Percentiles rank a stretch among this genome's conserved stretches.
These are phyloP conservation scores for Leptopilina drosophilae DNA, from an alignment of 2,888 invertebrate genomes.

Conservation along the genomic window DNA sequence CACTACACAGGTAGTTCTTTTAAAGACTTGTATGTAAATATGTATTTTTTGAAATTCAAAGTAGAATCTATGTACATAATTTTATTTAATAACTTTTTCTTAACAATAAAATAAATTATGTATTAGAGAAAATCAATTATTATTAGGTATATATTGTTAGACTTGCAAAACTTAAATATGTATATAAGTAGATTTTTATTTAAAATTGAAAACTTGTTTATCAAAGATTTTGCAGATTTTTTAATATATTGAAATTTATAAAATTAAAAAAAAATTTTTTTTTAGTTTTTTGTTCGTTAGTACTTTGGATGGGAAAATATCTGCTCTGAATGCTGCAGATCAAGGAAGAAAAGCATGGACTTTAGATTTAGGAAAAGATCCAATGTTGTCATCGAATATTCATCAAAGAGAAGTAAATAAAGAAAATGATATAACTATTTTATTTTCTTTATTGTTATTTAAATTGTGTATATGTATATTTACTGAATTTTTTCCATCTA, in stretches of 20 bases:
- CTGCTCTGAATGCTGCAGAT: slow-evolving; percentile 86
- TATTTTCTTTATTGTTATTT: slow-evolving; percentile 25
- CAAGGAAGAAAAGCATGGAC: slow-evolving; percentile 88
- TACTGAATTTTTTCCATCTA: slow-evolving; percentile 68
- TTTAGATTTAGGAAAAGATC: slow-evolving; percentile 85
- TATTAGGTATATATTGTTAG: too few relatives aligned
- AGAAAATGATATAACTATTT: slow-evolving; percentile 25
- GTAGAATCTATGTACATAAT: background rate
- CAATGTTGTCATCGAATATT: slow-evolving; percentile 92
- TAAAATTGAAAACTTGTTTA: too few relatives aligned
- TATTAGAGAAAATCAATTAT: too few relatives aligned
- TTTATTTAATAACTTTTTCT: background rate
- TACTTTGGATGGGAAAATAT: slow-evolving; percentile 92
- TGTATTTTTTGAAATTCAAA: too few relatives aligned
- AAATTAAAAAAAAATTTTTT: slow-evolving; percentile 63
- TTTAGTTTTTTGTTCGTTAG: slow-evolving; percentile 89
- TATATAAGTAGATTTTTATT: too few relatives aligned
- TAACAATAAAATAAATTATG: too few relatives aligned
- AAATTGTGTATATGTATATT: slow-evolving; percentile 19
- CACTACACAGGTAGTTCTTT: slow-evolving; percentile 21
- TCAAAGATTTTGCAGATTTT: too few relatives aligned
- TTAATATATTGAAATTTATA: background rate
- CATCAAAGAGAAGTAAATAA: slow-evolving; percentile 87
- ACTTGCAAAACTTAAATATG: too few relatives aligned
- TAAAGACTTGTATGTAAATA: background rate